Base-by-base conservation (phyloP, 2,888 invertebrate genomes). In the Dryadula phaetusa region DNA sequence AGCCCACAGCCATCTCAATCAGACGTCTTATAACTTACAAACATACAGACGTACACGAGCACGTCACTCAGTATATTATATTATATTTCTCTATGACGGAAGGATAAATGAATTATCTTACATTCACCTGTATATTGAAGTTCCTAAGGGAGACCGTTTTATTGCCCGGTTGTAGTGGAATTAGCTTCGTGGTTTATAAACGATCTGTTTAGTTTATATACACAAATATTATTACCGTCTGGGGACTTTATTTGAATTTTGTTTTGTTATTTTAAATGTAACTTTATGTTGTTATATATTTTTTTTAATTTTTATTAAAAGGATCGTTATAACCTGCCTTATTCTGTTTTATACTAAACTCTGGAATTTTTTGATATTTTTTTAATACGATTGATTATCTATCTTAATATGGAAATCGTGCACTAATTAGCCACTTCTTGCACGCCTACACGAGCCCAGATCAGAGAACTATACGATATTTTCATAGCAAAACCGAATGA, bases 101-200 rank as follows among this genome's bases (percentile, higher is more conserved):
- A 22, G 37, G 25, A 42, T 63, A 47, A 62, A 49, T 16, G 47
- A 18, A 28, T 52, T 16, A 16, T 46, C 7, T 14, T 37, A 64
- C 25, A 14, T 37, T 28, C 18, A 20, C 12, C 37, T 32, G 10
- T 32, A 52, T 52, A 46, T 64, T 56, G 18, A 70, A 56, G 37
- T 53, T 20, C 71, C 70, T 58, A 8, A 40, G 62, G 66, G 67
- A 66, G 37, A 22, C 16, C 18, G 22, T 47, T 47, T 47, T 56
- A 64, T 64, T 16, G 46, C 25, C 1, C 6, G 63, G 62, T 54
- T 69, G 37, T 25, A 67, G 62, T 71, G 62, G 67, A 71, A 71
- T 70, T 71, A 64, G 67, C 62, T 62, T 28, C 40, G 49, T 52
- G 58, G 58, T 60, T 63, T 61, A 63, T 63, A 63, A 58, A 70